Base-by-base conservation (phyloP, 1,140 invertebrate species). In the Leptestheria dahalacensis region DNA sequence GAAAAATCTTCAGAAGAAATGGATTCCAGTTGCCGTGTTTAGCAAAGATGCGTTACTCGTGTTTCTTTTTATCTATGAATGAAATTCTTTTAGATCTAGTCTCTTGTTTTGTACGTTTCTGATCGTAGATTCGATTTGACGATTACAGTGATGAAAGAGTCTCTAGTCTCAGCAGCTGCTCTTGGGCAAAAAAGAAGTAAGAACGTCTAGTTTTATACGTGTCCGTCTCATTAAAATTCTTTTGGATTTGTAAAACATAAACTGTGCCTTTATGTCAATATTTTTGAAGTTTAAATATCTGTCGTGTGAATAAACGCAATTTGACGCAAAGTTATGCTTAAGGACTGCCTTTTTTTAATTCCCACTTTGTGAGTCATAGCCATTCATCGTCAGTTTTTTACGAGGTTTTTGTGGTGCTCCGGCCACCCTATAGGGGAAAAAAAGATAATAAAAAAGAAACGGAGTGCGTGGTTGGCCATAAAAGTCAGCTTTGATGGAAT, bases 21-120 rank as follows among this genome's bases (percentile, higher is more conserved):
- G 53, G 53, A 55, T 29, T 55, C 53, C 28, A 55, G 53, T 33
- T 55, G 53, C 33, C 53, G 53, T 18, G 53, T 55, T 11, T 55
- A 29, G 33, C 33, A 1, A n/a, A 6, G 15, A 9, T 41, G 15
- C 6, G 6, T 41, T 55, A 50, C 11, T 33, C 33, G 21, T 26
- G 15, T 25, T 3, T 53, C 2, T 23, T 53, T 53, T 6, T 1
- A 53, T 50, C 11, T 50, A 10, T 50, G n/a, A 50, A 50, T 50
- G 6, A 9, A 9, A 41, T 41, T 41, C 15, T 9, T 9, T 41
- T 41, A 41, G 6, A 9, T 41, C 33, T 41, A 41, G 33, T 41
- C 33, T 41, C 15, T 41, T 9, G 6, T 41, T 41, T 41, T 41
- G 33, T 41, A 41, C 6, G 15, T 9, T 41, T 9, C 6, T 9